Conservation (phyloP, 2,113 vertebrate species). For the Crotalus horridus region DNA sequence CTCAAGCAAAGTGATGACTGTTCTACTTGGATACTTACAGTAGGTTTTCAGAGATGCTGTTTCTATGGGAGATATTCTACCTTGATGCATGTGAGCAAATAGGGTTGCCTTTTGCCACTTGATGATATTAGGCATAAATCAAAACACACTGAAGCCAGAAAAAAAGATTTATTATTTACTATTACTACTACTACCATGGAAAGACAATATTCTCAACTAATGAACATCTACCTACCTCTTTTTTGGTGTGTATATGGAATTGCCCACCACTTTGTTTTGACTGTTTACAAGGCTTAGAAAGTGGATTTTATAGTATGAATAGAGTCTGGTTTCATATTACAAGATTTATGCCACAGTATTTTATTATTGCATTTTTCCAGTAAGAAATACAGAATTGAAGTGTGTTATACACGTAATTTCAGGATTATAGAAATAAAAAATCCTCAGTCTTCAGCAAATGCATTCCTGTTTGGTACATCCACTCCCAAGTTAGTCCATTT, state of each 20-base stretch:
- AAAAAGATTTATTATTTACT: not conserved
- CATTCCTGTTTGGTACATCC: not conserved
- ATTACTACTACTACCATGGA: not conserved
- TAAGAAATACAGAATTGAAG: not conserved
- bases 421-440: not conserved
- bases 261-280: not conserved
- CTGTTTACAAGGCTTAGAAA: not conserved
- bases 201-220: not conserved
- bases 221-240: not conserved
- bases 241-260: not conserved
- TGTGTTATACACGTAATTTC: not conserved
- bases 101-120: not conserved
- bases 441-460: not conserved
- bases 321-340: not conserved
- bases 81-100: not conserved
- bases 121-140: constrained; percentile 10
- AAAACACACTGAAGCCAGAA: not conserved
- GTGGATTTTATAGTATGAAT: not conserved
- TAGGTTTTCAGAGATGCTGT: not conserved
- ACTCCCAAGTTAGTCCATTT: not conserved
- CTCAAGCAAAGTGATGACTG: not conserved
- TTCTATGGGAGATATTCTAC: not conserved
- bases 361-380: not conserved
- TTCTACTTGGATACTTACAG: not conserved
- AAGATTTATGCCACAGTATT: not conserved